Evolutionary conservation across 2,888 invertebrate species (phyloP).

Genomic region (Sphinx pinastri): DNA sequence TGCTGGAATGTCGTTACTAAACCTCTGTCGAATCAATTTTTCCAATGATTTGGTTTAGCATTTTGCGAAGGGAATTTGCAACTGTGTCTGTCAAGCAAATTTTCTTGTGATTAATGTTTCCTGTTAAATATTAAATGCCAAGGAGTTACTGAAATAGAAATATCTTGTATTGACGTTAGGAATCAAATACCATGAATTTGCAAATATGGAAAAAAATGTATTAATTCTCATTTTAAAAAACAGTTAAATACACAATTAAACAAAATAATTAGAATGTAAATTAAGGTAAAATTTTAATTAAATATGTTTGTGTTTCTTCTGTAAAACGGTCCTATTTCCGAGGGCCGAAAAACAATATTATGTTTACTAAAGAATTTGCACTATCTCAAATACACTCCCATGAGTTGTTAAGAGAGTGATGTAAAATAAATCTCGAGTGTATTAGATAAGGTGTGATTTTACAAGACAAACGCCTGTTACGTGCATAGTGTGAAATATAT

Average conservation of each 20-base stretch:
- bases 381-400: neutral
- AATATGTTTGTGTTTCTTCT: too few species aligned
- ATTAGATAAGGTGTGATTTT: constrained; percentile 9
- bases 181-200: too few species aligned
- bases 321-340: too few species aligned
- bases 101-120: neutral
- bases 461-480: constrained; percentile 1
- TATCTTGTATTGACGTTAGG: neutral
- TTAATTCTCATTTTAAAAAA: too few species aligned
- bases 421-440: constrained; percentile 1
- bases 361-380: too few species aligned
- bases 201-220: too few species aligned
- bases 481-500: constrained; percentile 29
- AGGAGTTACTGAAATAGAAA: neutral
- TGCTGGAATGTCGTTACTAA: neutral
- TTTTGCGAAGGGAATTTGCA: too few species aligned
- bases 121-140: constrained; percentile 8
- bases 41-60: neutral
- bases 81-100: neutral
- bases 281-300: too few species aligned
- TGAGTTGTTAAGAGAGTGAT: neutral
- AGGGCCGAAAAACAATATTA: too few species aligned
- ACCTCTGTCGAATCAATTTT: neutral
- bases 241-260: too few species aligned
- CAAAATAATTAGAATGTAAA: too few species aligned